Conservation (phyloP, 2,113 vertebrate species). For the Chinchilla lanigera region DNA sequence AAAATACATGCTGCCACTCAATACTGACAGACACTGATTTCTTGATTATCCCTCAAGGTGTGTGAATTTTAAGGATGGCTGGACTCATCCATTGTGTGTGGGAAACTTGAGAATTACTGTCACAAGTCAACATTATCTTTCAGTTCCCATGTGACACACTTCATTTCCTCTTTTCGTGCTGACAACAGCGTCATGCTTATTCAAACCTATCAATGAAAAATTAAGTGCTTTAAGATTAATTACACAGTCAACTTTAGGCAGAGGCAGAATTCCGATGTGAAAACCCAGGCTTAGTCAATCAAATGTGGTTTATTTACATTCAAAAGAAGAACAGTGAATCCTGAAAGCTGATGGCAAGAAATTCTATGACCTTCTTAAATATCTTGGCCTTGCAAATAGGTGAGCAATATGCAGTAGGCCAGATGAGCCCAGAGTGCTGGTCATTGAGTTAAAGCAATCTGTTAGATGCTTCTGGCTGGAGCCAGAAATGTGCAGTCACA, state of each 20-base stretch:
- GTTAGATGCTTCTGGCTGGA: background rate
- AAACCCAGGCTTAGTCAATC: slow-evolving; percentile 26
- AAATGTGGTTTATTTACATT: background rate
- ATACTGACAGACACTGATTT: background rate
- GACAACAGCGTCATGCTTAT: slow-evolving; percentile 10
- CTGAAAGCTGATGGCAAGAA: background rate
- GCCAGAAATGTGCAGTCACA: background rate
- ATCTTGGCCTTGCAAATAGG: background rate
- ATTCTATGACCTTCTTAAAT: slow-evolving; percentile 14
- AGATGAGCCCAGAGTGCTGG: background rate
- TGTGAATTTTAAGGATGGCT: background rate
- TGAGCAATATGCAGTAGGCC: background rate
- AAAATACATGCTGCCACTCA: background rate
- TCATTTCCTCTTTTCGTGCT: slow-evolving; percentile 29
- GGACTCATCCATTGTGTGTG: background rate
- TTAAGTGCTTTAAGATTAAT: slow-evolving; percentile 60
- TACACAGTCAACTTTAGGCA: slow-evolving; percentile 21
- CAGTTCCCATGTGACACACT: background rate
- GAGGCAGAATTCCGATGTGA: slow-evolving; percentile 3
- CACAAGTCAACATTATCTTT: slow-evolving; percentile 42
- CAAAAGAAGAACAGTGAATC: background rate
- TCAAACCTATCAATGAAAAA: slow-evolving; percentile 52
- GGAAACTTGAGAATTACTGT: background rate
- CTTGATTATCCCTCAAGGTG: background rate
- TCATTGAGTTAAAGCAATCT: background rate